These are phyloP conservation scores for Tachyglossus aculeatus DNA, from an alignment of 2,797 vertebrate species.

Conservation along the genomic window DNA sequence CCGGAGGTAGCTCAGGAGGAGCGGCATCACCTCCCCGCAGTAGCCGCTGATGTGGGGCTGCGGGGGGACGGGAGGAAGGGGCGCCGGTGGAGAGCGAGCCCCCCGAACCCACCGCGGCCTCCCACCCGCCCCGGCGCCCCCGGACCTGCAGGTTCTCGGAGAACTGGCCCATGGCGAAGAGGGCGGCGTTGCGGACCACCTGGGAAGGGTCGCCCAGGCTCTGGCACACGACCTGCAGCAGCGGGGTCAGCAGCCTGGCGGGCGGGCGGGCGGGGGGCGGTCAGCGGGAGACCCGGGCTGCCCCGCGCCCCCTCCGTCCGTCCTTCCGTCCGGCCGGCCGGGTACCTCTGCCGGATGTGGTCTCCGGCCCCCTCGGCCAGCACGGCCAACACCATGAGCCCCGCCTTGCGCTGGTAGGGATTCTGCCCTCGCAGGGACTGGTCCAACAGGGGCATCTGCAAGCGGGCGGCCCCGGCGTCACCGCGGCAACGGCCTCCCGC, in stretches of 20 bases:
- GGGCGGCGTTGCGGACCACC: constrained; percentile 84
- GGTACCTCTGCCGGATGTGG: constrained; percentile 88
- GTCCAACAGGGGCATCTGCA: constrained; percentile 83
- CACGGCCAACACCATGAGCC: constrained; percentile 87
- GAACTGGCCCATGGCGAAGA: constrained; percentile 91
- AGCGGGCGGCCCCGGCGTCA: neutral
- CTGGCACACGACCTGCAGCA: constrained; percentile 85
- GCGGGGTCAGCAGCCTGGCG: constrained; percentile 80
- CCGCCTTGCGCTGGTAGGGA: constrained; percentile 86
- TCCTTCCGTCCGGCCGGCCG: neutral
- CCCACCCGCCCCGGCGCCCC: neutral
- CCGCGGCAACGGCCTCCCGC: neutral
- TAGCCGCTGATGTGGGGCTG: constrained; percentile 89
- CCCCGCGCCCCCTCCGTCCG: too few species aligned
- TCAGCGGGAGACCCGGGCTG: neutral
- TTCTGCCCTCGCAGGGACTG: constrained; percentile 79
- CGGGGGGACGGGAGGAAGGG: neutral
- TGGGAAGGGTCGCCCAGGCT: constrained; percentile 82
- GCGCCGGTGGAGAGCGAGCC: too few species aligned
- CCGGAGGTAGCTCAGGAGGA: constrained; percentile 85
- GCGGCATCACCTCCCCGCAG: constrained; percentile 84
- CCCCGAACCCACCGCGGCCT: neutral
- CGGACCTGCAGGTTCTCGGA: constrained; percentile 90
- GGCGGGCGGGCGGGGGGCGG: neutral
- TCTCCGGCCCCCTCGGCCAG: constrained; percentile 91